Evolutionary conservation across 2,888 invertebrate genomes (phyloP).

Genomic region (Eudemis profundana): DNA sequence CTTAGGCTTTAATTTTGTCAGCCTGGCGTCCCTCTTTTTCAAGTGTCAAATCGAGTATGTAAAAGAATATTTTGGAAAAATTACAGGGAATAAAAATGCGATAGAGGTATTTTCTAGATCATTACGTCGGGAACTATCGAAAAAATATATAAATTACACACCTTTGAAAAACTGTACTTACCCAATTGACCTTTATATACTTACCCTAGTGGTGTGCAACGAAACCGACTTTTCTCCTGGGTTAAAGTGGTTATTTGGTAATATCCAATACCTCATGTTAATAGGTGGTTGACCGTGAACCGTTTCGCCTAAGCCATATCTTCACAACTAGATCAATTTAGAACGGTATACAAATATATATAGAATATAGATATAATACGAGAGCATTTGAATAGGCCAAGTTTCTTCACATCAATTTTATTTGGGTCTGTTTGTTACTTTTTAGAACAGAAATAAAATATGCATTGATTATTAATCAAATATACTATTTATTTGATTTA

Average conservation of each 20-base stretch:
- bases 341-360: constrained; percentile 9
- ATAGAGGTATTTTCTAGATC: too few species aligned
- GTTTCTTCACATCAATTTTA: constrained; percentile 3
- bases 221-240: constrained; percentile 8
- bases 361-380: not conserved
- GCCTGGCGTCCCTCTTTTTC: too few species aligned
- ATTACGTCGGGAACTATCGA: not conserved
- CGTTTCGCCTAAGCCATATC: constrained; percentile 36
- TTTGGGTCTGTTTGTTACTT: too few species aligned
- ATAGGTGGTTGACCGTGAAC: constrained; percentile 39
- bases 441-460: too few species aligned
- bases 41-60: too few species aligned
- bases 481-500: too few species aligned
- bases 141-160: not conserved
- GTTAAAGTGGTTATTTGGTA: constrained; percentile 20
- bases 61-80: too few species aligned
- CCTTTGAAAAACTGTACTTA: too few species aligned
- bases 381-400: constrained; percentile 10
- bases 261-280: constrained; percentile 27
- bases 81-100: too few species aligned
- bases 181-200: too few species aligned
- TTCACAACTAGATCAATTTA: constrained; percentile 39
- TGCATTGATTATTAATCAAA: too few species aligned
- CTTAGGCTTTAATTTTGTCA: too few species aligned
- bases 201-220: not conserved